Evolutionary conservation across 2,797 vertebrate genomes (phyloP).

Genomic region (Aulostomus chinensis): DNA sequence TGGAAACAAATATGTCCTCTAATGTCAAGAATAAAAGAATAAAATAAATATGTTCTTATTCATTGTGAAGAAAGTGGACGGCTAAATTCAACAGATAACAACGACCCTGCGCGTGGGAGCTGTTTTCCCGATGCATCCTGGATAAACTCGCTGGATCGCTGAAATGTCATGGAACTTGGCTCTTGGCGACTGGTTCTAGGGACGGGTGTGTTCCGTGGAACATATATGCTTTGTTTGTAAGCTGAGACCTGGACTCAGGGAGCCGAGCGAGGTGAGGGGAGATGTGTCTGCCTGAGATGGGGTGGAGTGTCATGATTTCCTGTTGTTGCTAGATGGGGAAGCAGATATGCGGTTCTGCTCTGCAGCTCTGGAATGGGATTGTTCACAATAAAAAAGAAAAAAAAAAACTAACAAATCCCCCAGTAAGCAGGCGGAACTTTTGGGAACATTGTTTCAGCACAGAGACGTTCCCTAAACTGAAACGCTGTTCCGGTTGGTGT

Average conservation of each 20-base stretch:
- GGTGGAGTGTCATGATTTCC: constrained; percentile 71
- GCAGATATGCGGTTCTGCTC: constrained; percentile 53
- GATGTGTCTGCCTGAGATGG: constrained; percentile 51
- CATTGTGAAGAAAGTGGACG: no score
- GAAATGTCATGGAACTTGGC: constrained; percentile 40
- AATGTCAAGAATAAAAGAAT: no score
- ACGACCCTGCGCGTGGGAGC: no score
- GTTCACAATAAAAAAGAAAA: constrained; percentile 18
- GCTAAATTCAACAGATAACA: no score
- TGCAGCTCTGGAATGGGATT: constrained; percentile 54
- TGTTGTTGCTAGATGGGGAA: constrained; percentile 66
- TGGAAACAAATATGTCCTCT: no score
- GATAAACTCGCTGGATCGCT: constrained; percentile 48
- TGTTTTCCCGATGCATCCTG: no score
- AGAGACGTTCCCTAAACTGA: background rate
- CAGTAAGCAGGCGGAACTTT: constrained; percentile 2
- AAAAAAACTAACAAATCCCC: constrained; percentile 2
- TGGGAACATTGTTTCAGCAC: background rate
- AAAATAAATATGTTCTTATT: no score
- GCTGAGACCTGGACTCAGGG: constrained; percentile 5
- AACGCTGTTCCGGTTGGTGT: no score
- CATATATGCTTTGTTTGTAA: constrained; percentile 10
- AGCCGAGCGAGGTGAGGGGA: no score
- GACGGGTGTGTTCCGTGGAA: constrained; percentile 7
- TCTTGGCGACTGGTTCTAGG: constrained; percentile 19